Percentiles rank a stretch among this genome's conserved stretches.
Conservation (phyloP, 2,797 vertebrate genomes). For the Takifugu rubripes region DNA sequence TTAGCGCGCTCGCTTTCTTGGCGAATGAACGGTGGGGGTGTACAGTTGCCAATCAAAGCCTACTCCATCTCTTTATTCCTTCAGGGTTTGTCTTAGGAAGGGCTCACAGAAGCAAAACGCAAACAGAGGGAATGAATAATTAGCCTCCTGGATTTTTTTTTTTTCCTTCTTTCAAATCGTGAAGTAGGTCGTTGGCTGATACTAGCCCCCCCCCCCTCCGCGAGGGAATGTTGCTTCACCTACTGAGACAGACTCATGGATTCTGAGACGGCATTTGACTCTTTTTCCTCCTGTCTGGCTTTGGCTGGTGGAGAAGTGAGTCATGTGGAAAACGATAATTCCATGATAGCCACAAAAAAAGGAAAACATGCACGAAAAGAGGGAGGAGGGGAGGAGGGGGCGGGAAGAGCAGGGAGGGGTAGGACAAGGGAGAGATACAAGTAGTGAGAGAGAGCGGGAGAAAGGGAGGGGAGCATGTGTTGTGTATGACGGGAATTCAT, state of each 20-base stretch:
- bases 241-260: slow-evolving; percentile 22
- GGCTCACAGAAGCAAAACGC: slow-evolving; percentile 53
- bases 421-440: slow-evolving; percentile 43
- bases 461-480: slow-evolving; percentile 9
- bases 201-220: slow-evolving; percentile 24
- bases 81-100: slow-evolving; percentile 59
- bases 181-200: slow-evolving; percentile 66
- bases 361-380: slow-evolving; percentile 43
- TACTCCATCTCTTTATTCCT: slow-evolving; percentile 62
- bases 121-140: slow-evolving; percentile 70
- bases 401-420: slow-evolving; percentile 41
- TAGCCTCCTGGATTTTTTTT: slow-evolving; percentile 49
- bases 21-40: slow-evolving; percentile 67
- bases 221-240: slow-evolving; percentile 52
- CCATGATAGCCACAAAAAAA: slow-evolving; percentile 53
- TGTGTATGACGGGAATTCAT: slow-evolving; percentile 46
- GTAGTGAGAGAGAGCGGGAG: slow-evolving; percentile 35
- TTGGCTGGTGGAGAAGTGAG: slow-evolving; percentile 70
- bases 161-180: slow-evolving; percentile 40
- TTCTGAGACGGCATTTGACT: slow-evolving; percentile 35
- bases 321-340: slow-evolving; percentile 70
- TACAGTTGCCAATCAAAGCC: slow-evolving; percentile 66
- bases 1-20: slow-evolving; percentile 52
- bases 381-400: slow-evolving; percentile 42
- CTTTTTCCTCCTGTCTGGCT: slow-evolving; percentile 58